A percentile compares a stretch with the other conserved stretches of the same genome.
Evolutionary conservation across 2,113 vertebrate species (phyloP).

Genomic region (Coptodon bakossiorum): DNA sequence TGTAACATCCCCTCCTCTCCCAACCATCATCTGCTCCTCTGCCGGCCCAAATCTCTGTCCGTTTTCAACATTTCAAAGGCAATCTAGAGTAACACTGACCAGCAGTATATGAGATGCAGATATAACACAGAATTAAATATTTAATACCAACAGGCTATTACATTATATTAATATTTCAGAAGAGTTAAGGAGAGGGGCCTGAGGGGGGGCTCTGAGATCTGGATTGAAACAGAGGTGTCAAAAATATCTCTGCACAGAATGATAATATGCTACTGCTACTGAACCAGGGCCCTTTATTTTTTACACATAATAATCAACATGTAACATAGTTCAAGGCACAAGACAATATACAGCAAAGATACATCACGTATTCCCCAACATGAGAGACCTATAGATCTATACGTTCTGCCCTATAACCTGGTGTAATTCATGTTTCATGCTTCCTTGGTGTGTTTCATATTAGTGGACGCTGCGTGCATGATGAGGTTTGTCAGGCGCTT

Average conservation of each 20-base stretch:
- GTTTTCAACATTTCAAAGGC: conserved; percentile 6
- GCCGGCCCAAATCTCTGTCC: neutral
- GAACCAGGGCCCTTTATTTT: neutral
- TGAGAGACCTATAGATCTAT: neutral
- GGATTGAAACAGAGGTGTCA: conserved; percentile 6
- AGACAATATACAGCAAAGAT: neutral
- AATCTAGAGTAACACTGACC: conserved; percentile 12
- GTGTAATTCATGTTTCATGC: conserved; percentile 33
- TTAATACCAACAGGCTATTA: conserved; percentile 54
- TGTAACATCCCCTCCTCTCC: neutral
- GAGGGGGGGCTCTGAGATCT: neutral
- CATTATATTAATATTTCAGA: conserved; percentile 60
- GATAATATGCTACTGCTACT: neutral
- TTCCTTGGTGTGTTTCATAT: conserved; percentile 24
- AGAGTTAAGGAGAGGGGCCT: neutral
- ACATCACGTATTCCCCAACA: neutral
- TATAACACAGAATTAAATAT: conserved; percentile 52
- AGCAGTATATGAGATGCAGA: conserved; percentile 49
- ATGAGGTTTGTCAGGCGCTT: conserved; percentile 54
- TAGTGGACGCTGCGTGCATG: conserved; percentile 26
- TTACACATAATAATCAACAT: neutral
- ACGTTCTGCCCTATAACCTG: neutral
- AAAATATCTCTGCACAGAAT: conserved; percentile 6
- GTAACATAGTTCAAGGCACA: neutral
- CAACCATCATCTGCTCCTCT: neutral